A percentile compares a stretch with the other conserved stretches of the same genome.
Conservation (phyloP, 2,797 vertebrate species). For the Pelobates cultripes region DNA sequence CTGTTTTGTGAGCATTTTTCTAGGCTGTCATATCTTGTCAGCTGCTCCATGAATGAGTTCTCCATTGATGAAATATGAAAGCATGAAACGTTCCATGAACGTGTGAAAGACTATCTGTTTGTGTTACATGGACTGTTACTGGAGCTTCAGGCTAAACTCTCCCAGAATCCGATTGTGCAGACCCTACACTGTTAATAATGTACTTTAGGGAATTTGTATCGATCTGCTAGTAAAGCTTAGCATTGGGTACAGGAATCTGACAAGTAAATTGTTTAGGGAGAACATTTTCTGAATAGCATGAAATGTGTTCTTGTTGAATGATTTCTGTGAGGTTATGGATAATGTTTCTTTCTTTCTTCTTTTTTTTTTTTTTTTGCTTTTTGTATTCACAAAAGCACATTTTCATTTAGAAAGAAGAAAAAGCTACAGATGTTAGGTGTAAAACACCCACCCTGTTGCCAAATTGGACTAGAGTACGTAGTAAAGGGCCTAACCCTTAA, state of each 20-base stretch:
- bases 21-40: constrained; percentile 9
- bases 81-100: constrained; percentile 2
- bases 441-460: too few relatives aligned
- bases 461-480: too few relatives aligned
- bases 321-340: too few relatives aligned
- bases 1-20: neutral
- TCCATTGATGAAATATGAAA: constrained; percentile 8
- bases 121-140: neutral
- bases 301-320: neutral
- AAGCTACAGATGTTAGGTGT: too few relatives aligned
- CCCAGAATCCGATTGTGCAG: neutral
- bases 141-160: neutral
- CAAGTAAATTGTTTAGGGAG: neutral
- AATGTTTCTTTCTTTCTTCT: neutral
- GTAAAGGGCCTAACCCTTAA: too few relatives aligned
- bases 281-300: neutral
- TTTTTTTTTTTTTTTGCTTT: too few relatives aligned
- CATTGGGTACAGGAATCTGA: neutral
- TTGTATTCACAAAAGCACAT: too few relatives aligned
- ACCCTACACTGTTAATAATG: neutral
- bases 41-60: neutral
- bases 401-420: too few relatives aligned
- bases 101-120: constrained; percentile 7
- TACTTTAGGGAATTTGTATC: neutral
- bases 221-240: neutral